Conservation (phyloP, 2,888 invertebrate genomes). For the Amiota minor region DNA sequence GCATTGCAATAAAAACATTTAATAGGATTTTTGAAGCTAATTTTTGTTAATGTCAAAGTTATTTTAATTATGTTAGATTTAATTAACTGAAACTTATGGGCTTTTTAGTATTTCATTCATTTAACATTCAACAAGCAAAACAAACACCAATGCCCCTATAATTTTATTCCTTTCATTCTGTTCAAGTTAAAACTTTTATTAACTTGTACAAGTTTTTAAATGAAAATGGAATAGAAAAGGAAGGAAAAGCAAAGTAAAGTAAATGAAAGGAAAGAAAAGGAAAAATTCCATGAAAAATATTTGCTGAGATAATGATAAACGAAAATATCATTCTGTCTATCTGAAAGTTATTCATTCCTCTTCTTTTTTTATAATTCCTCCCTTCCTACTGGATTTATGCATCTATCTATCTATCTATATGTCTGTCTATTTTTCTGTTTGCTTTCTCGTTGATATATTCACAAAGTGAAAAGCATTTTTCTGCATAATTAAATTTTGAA, state of each 20-base stretch:
- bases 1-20: no score
- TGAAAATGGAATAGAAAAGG: no score
- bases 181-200: no score
- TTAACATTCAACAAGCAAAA: no score
- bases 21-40: no score
- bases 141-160: no score
- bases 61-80: no score
- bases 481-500: conserved; percentile 55
- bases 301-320: conserved; percentile 54
- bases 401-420: not conserved
- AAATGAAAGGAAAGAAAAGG: not conserved
- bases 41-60: no score
- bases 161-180: no score
- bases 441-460: no score
- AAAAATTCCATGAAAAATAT: conserved; percentile 41
- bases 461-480: conserved; percentile 15
- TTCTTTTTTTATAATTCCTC: not conserved
- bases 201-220: not conserved
- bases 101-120: no score
- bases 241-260: not conserved
- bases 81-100: no score
- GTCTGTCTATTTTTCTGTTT: not conserved
- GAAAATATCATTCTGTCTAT: conserved; percentile 46
- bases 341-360: not conserved
- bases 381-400: not conserved